phyloP scores from a whole-genome alignment of 2,113 vertebrate species.

The Actenoides lindsayi region DNA sequence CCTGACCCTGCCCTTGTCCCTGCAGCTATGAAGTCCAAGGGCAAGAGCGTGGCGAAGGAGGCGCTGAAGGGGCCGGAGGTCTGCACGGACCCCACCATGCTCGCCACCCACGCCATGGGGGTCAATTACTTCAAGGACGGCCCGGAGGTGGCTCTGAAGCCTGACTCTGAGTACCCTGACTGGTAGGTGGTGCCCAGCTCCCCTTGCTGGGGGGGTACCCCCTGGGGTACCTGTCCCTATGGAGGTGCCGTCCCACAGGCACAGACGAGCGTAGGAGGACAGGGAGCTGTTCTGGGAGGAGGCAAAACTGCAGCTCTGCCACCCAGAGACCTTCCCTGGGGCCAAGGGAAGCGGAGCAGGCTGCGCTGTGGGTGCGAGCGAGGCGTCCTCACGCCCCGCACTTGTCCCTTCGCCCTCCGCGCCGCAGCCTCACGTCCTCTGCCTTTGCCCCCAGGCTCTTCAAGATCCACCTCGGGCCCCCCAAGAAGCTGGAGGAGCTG shows the following conservation, averaged over 20 bases:
- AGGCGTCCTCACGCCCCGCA: fast-evolving
- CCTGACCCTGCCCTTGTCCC: background rate
- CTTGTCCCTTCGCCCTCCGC: background rate
- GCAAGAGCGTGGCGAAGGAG: conserved; percentile 77
- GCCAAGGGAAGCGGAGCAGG: no score
- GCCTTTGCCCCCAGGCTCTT: conserved; percentile 80
- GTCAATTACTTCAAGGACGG: conserved; percentile 89
- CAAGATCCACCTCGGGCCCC: conserved; percentile 80
- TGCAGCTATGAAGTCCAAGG: conserved; percentile 82
- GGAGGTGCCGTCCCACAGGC: background rate
- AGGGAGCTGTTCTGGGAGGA: background rate
- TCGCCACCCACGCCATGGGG: conserved; percentile 85
- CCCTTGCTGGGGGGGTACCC: no score
- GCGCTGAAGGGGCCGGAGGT: conserved; percentile 86
- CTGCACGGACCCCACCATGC: conserved; percentile 84
- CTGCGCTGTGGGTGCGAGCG: background rate
- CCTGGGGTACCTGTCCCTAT: fast-evolving
- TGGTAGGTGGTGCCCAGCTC: conserved; percentile 77
- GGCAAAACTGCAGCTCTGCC: background rate
- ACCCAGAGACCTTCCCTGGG: background rate
- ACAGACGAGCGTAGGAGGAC: fast-evolving
- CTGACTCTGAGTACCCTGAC: conserved; percentile 83
- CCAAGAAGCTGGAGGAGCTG: conserved; percentile 83
- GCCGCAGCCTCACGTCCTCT: fast-evolving
- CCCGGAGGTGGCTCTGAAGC: conserved; percentile 84